Percentiles rank a stretch among this genome's conserved stretches.
phyloP scores from a whole-genome alignment of 92 coral and sea anemone species.

The Anthopleura xanthogrammica region DNA sequence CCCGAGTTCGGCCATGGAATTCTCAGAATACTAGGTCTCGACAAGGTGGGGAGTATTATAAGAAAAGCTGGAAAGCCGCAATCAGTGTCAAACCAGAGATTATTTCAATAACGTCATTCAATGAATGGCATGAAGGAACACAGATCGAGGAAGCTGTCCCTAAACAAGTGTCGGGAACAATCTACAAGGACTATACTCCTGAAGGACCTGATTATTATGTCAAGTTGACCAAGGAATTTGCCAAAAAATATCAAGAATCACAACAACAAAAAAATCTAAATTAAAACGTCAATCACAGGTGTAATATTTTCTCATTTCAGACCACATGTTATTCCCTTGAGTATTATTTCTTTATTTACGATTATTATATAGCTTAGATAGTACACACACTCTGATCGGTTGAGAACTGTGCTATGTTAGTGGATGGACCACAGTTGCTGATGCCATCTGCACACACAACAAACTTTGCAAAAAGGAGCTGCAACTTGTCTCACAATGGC shows the following conservation, averaged over 20 bases:
- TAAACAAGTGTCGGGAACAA: slow-evolving; percentile 61
- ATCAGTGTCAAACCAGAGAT: slow-evolving; percentile 75
- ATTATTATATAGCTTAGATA: no score
- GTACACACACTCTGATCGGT: no score
- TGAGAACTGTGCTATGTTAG: no score
- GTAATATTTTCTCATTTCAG: neutral
- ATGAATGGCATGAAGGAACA: slow-evolving; percentile 99
- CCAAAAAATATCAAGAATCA: slow-evolving; percentile 43
- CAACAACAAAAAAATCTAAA: neutral
- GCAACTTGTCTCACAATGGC: no score
- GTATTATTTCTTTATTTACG: no score
- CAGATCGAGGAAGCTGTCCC: slow-evolving; percentile 95
- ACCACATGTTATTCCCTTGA: no score
- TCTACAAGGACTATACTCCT: slow-evolving; percentile 73
- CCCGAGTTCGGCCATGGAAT: slow-evolving; percentile 91
- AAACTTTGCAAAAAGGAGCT: no score
- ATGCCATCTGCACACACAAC: no score
- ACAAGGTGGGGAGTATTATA: slow-evolving; percentile 78
- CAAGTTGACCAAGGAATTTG: slow-evolving; percentile 68
- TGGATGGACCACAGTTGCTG: no score
- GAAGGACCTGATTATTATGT: slow-evolving; percentile 74
- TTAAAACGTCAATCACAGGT: neutral
- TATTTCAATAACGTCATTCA: slow-evolving; percentile 88
- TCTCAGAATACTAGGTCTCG: slow-evolving; percentile 69
- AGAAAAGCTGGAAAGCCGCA: slow-evolving; percentile 87